Evolutionary conservation across 30 jellyfish, hydroid and myxozoan species (phyloP), one percentile per base, ranked within the genome.

Genomic region (Rhopilema esculentum): DNA sequence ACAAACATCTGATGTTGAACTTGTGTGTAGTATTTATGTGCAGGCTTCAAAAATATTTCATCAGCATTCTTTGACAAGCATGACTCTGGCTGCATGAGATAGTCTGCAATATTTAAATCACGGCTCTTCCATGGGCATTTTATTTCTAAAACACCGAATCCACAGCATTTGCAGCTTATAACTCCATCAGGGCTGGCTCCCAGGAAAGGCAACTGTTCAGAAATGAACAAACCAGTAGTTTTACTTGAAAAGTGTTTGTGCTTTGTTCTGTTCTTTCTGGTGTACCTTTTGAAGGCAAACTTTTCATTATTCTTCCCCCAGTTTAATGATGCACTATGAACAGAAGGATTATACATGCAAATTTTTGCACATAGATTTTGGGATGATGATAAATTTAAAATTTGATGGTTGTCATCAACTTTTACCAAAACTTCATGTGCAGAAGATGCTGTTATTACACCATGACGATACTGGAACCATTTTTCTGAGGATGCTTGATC

Each of bases 51-150:
- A 28, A 52, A 28, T 49, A 75, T 52, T 75, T 75, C 67, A 23
- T 52, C 86, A 52, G 27, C 72, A 50, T 28, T 75, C 86, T 75
- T 52, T 28, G 66, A 31, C 48, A 75, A 52, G 73, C 86, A 75
- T 28, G 73, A 75, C 33, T 49, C 67, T 15, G 86, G 73, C 66
- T 75, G 71, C 66, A 52, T 52, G 67, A 75, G 73, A 18, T 28
- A 75, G 72, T 75, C 86, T 33, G 86, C 66, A 28, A 75, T 75
- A 52, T 15, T 49, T 49, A 28, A 15, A 32, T 75, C 73, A 49
- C 86, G 66, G 86, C 67, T 49, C 33, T 75, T 75, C 78, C 78
- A 52, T 61, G 79, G 79, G 64, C 77, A 78, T 78, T 78, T 78
- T 48, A 61, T 63, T 63, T 78, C 88, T 61, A 78, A 32, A 16